Conservation (phyloP, 1,140 invertebrate genomes). For the Papilio polyxenes region DNA sequence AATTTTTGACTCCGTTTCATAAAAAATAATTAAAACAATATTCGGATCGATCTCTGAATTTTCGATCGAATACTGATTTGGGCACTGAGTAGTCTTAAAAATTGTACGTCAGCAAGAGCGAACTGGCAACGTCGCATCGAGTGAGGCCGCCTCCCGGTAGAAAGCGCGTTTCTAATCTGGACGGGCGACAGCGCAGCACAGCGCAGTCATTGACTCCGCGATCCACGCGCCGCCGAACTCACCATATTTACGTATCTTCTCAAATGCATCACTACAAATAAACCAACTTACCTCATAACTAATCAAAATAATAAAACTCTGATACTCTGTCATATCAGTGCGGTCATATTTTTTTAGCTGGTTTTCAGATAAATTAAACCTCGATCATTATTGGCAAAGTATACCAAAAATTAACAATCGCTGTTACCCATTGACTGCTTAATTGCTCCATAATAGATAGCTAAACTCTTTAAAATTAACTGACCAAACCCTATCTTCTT, state of each 20-base stretch:
- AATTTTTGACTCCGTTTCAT: neutral
- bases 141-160: conserved; percentile 64
- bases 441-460: no score
- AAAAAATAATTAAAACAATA: neutral
- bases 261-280: neutral
- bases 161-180: conserved; percentile 78
- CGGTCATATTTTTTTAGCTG: neutral
- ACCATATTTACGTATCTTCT: conserved; percentile 15
- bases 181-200: conserved; percentile 50
- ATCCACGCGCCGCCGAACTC: conserved; percentile 39
- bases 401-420: no score
- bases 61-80: neutral
- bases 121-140: conserved; percentile 64
- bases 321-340: neutral
- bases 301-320: neutral
- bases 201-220: conserved; percentile 73
- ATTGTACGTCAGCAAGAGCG: conserved; percentile 30
- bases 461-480: no score
- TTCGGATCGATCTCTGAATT: neutral
- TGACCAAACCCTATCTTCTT: no score
- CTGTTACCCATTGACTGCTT: no score
- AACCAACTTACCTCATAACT: neutral
- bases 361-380: neutral
- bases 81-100: neutral
- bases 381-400: no score